Conservation (phyloP, 2,113 vertebrate species). For the Tetraodon nigroviridis region DNA sequence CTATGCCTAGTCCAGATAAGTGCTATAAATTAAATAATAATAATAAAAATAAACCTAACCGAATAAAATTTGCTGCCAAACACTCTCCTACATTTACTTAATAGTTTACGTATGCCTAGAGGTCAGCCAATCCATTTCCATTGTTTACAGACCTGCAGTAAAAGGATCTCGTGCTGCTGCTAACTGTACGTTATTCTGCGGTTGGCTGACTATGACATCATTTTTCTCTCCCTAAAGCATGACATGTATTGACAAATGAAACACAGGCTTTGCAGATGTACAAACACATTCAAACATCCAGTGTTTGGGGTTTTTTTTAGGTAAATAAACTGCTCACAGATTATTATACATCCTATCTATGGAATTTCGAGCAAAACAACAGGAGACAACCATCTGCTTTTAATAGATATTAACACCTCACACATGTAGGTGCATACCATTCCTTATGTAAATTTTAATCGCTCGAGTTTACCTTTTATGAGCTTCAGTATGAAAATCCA, state of each 20-base stretch:
- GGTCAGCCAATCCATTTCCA: slow-evolving; percentile 33
- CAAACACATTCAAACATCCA: slow-evolving; percentile 8
- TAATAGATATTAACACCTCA: slow-evolving; percentile 52
- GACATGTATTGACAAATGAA: not conserved
- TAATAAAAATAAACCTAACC: slow-evolving; percentile 10
- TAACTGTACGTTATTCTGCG: not conserved
- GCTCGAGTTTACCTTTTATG: slow-evolving; percentile 56
- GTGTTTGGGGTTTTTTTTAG: slow-evolving; percentile 1
- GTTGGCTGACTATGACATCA: not conserved
- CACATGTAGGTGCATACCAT: slow-evolving; percentile 59
- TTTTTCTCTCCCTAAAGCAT: slow-evolving; percentile 16
- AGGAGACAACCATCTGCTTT: slow-evolving; percentile 57
- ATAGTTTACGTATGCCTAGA: not conserved
- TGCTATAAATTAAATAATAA: slow-evolving; percentile 10
- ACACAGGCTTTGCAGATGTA: not conserved
- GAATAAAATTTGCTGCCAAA: slow-evolving; percentile 30
- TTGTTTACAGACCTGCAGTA: slow-evolving; percentile 24
- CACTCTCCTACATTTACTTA: not conserved
- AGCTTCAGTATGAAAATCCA: slow-evolving; percentile 65
- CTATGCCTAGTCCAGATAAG: too few relatives aligned
- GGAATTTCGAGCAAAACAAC: slow-evolving; percentile 26
- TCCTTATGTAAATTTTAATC: slow-evolving; percentile 70
- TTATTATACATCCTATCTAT: not conserved
- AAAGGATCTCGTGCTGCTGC: slow-evolving; percentile 2
- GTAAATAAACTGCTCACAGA: not conserved